Evolutionary conservation across 2,797 vertebrate species (phyloP).

Genomic region (Garrulus glandarius): DNA sequence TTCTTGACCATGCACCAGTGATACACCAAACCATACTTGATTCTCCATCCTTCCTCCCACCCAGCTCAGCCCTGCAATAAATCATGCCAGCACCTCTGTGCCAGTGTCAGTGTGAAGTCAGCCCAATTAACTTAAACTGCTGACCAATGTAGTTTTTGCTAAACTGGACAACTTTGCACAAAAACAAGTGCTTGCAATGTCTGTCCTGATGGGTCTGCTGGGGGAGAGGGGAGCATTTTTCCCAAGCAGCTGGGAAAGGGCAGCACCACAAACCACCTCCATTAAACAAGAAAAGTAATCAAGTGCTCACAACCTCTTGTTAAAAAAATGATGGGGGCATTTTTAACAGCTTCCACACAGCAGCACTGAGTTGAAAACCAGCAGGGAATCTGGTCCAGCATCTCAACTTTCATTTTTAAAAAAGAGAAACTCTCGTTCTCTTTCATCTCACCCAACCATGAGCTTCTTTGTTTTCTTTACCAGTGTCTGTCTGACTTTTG

Average conservation of each 20-base stretch:
- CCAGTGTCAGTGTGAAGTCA: conserved; percentile 27
- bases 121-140: conserved; percentile 47
- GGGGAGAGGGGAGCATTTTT: not conserved
- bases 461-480: not conserved
- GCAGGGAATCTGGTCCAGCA: not conserved
- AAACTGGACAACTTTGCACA: not conserved
- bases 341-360: not conserved
- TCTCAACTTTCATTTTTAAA: not conserved
- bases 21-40: not conserved
- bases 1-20: not conserved
- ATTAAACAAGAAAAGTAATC: not conserved
- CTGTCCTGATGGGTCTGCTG: not conserved
- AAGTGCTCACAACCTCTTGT: not conserved
- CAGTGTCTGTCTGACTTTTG: not conserved
- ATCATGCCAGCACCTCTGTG: conserved; percentile 36
- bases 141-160: not conserved
- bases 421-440: not conserved
- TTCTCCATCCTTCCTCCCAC: not conserved
- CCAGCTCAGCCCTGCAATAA: not conserved
- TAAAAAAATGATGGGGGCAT: not conserved
- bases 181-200: not conserved
- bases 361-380: not conserved
- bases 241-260: not conserved
- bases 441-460: not conserved
- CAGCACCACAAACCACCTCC: not conserved